Evolutionary conservation across 2,888 invertebrate species (phyloP), one percentile per base, ranked within the genome.

Genomic region (Euspilapteryx auroguttella): DNA sequence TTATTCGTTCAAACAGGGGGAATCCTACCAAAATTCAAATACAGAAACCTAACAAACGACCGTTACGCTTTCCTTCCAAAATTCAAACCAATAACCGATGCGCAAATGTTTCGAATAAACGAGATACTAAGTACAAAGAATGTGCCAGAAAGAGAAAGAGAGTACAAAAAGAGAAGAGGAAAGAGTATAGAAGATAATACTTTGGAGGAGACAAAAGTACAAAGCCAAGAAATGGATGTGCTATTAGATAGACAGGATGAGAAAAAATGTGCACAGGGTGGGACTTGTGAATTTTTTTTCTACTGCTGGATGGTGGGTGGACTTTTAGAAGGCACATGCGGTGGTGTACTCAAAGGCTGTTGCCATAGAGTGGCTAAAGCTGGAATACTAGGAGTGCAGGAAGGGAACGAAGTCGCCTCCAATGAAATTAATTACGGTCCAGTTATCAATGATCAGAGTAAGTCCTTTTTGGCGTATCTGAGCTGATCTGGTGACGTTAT

Each of bases 291-390:
- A 65, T 92, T 93, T 78, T 92, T 93, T 79, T 80, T 93, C 50
- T 84, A 87, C 65, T 94, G 93, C 73, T 94, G 93, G 93, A 84
- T 93, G 81, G 82, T 87, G 34, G 89, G 91, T 42, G 93, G 93
- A 34, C 79, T 91, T 32, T 78, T 93, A 50, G 91, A 92, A 49
- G 89, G 89, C 39, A 83, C 89, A 38, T 94, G 93, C 62, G 85
- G 86, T 41, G 85, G 87, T 37, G 77, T 93, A 39, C 79, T 93
- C 42, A 87, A 85, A 55, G 91, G 91, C 39, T 94, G 93, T 80
- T 94, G 93, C 65, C 87, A 88, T 55, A 85, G 89, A 62, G 79
- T 81, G 32, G 82, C 85, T 9, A 86, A 86, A 52, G 79, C 82
- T 34, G 82, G 83, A 32, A 47, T 71, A 6, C 68, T 84, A 31